A percentile compares a stretch with the other conserved stretches of the same genome.
Conservation (phyloP, 2,113 vertebrate species). For the Percopsis transmontana region DNA sequence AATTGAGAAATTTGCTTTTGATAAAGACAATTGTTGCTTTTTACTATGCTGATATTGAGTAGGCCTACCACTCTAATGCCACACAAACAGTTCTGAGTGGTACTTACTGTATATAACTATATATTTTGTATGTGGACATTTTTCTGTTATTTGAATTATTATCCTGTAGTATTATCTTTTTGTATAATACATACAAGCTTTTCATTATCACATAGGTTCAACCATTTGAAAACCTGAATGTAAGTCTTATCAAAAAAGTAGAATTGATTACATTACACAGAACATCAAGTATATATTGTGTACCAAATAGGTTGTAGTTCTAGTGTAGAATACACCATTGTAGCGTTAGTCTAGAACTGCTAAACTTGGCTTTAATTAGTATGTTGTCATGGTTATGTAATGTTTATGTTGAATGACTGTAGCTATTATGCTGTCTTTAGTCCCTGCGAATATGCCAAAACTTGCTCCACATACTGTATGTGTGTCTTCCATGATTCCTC, state of each 20-base stretch:
- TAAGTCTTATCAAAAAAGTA: constrained; percentile 48
- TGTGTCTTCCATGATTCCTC: constrained; percentile 3
- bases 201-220: constrained; percentile 46
- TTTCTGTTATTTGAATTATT: background rate
- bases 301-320: constrained; percentile 5
- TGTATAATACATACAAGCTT: constrained; percentile 24
- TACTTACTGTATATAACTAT: background rate
- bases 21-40: background rate
- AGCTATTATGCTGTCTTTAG: constrained; percentile 15
- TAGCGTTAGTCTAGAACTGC: constrained; percentile 15
- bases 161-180: background rate
- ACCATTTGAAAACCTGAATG: constrained; percentile 45
- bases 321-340: background rate
- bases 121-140: background rate
- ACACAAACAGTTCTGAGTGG: background rate
- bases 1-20: background rate
- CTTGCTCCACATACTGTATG: background rate
- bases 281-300: constrained; percentile 18
- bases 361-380: constrained; percentile 3
- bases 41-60: background rate
- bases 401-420: constrained; percentile 15
- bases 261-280: constrained; percentile 13
- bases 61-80: background rate
- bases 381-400: constrained; percentile 25
- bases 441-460: background rate